Evolutionary conservation across 2,888 invertebrate species (phyloP), one percentile per base, ranked within the genome.

Genomic region (Pollenia angustigena): DNA sequence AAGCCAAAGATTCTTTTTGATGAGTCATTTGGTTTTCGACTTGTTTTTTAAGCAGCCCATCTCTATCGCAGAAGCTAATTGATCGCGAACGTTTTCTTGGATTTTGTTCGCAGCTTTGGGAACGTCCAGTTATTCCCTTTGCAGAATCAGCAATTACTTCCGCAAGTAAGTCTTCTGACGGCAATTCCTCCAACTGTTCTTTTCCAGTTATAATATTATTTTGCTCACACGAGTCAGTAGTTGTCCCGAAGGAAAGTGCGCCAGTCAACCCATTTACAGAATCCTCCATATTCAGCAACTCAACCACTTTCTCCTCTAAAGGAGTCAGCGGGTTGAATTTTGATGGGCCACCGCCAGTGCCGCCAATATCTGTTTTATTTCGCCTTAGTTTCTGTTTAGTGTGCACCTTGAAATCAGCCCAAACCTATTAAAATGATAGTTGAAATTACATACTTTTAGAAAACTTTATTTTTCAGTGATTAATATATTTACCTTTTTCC

Each of bases 261-360:
- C 56, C 56, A 56, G 10, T 11, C 23, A 56, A 56, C 56, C 56
- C 56, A 56, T 56, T 56, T 58, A 32, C 56, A 11, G 23, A 32
- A 58, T 58, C 56, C 56, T 23, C 23, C 23, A 58, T 58, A 32
- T 12, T 58, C 32, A 58, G 32, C 32, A 58, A 58, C 23, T 58
- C 32, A 23, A 62, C 62, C 42, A 62, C 42, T 44, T 62, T 14
- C 62, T 62, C 62, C 62, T 62, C 62, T 62, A 62, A 62, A 16
- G 62, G 62, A 42, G 42, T 9, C 62, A 62, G 42, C 10, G 42
- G 62, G 9, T 62, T 42, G 16, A 58, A 58, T 32, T 32, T 58
- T 58, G 42, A 58, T 58, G 58, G 58, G 58, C 58, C 58, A 58
- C 18, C 58, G 18, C 58, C 58, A 58, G 58, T 58, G 32, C 62